Percentiles rank a stretch among this genome's conserved stretches.
Conservation (phyloP, 1,140 invertebrate species). For the Achroia grisella region DNA sequence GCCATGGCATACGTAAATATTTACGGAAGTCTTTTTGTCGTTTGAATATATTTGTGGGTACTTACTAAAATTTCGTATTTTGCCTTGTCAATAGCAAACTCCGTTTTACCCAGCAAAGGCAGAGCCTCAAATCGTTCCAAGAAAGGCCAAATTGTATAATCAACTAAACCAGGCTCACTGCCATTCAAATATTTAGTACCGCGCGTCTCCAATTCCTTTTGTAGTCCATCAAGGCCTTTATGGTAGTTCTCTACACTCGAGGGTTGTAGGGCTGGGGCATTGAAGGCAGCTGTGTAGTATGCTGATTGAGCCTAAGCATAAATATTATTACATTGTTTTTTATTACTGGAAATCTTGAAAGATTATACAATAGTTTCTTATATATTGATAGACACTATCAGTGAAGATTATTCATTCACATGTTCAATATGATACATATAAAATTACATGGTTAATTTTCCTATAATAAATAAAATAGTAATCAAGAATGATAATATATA, state of each 20-base stretch:
- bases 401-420: too few relatives aligned
- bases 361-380: too few relatives aligned
- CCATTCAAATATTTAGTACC: constrained; percentile 81
- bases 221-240: constrained; percentile 77
- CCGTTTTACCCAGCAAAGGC: constrained; percentile 73
- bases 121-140: constrained; percentile 81
- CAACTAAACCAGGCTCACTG: constrained; percentile 81
- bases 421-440: too few relatives aligned
- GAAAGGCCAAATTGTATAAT: constrained; percentile 93
- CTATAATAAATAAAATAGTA: too few relatives aligned
- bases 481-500: too few relatives aligned
- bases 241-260: constrained; percentile 39
- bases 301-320: constrained; percentile 45
- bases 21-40: too few relatives aligned
- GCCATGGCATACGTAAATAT: constrained; percentile 3
- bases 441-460: too few relatives aligned
- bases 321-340: too few relatives aligned
- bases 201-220: constrained; percentile 78
- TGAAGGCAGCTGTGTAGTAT: constrained; percentile 61
- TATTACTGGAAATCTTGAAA: too few relatives aligned
- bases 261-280: constrained; percentile 35
- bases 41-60: neutral
- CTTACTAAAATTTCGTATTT: constrained; percentile 56
- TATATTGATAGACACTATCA: too few relatives aligned
- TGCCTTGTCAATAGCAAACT: constrained; percentile 68